Evolutionary conservation across 53 echinoderm and acorn worm species (phyloP), one percentile per base, ranked within the genome.

Genomic region (Stichopus horrens): DNA sequence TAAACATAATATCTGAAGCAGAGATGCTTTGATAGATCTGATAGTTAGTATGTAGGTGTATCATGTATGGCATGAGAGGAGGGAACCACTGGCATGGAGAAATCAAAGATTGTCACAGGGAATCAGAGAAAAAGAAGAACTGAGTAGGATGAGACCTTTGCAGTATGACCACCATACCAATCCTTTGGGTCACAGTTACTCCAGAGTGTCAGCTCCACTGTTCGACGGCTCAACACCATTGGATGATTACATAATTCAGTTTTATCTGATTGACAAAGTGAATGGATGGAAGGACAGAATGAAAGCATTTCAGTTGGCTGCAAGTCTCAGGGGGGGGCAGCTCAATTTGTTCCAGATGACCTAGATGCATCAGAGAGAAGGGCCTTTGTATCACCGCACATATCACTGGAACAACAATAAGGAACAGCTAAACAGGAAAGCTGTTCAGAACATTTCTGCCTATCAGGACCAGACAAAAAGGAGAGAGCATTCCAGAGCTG

Each of bases 141-240:
- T 37, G 37, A 2, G 37, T 0, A 63, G 63, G 16, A 63, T 13
- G 63, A 13, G 63, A 8, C 63, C 10, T 16, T 8, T 5, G 63
- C 0, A 7, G 63, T 63, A 63, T 9, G 63, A 63, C 11, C 63
- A 10, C 14, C 63, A 63, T 10, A 5, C 63, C 59, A 59, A 4
- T 59, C 0, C 59, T 59, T 11, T 1, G 1, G 59, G 59, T 59
- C 8, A 11, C 8, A 1, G 8, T 59, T 9, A 8, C 59, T 11
- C 8, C 59, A 71, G 71, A 18, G 71, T 18, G 7, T 16, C 71
- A 21, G 20, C 71, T 13, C 71, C 71, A 5, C n/a, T 4, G 4
- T 5, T 71, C 18, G 85, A 94, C 73, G 68, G 68, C 2, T 68
- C 68, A 11, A 19, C 68, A 11, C 68, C 68, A 10, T 68, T 16